Conservation (phyloP, 2,888 invertebrate species). For the Drosophila lutescens region DNA sequence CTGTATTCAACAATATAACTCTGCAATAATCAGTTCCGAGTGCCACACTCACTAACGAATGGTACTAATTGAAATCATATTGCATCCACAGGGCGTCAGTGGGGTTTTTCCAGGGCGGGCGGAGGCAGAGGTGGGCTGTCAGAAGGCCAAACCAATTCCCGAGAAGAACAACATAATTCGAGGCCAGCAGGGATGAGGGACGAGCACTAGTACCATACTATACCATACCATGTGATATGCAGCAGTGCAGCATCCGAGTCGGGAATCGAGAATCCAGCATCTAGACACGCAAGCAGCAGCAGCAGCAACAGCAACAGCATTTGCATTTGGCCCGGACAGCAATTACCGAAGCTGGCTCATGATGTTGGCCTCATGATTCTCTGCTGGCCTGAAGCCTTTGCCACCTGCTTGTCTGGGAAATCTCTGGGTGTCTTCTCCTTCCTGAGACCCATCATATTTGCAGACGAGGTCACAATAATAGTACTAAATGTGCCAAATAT, state of each 20-base stretch:
- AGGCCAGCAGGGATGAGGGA: conserved; percentile 27
- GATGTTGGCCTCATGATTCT: conserved; percentile 49
- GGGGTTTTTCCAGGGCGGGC: not conserved
- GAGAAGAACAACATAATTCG: conserved; percentile 49
- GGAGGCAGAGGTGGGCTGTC: conserved; percentile 13
- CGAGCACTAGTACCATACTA: not conserved
- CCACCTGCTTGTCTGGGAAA: conserved; percentile 76
- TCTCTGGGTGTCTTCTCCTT: conserved; percentile 41
- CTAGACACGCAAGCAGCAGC: conserved; percentile 63
- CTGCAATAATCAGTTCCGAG: conserved; percentile 19
- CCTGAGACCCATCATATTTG: conserved; percentile 5
- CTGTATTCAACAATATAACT: not conserved
- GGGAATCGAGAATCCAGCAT: conserved; percentile 52
- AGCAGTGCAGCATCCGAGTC: conserved; percentile 29
- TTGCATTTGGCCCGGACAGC: conserved; percentile 64
- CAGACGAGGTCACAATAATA: conserved; percentile 5
- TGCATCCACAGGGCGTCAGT: conserved; percentile 3
- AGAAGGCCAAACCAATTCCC: conserved; percentile 42
- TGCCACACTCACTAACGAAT: conserved; percentile 20
- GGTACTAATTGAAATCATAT: conserved; percentile 36
- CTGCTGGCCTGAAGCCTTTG: conserved; percentile 60
- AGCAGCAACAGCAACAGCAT: conserved; percentile 49
- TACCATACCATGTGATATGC: conserved; percentile 11
- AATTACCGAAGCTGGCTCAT: conserved; percentile 62
- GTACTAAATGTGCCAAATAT: not conserved